Conservation (phyloP, 2,888 invertebrate genomes). For the Ceraclea dissimilis region DNA sequence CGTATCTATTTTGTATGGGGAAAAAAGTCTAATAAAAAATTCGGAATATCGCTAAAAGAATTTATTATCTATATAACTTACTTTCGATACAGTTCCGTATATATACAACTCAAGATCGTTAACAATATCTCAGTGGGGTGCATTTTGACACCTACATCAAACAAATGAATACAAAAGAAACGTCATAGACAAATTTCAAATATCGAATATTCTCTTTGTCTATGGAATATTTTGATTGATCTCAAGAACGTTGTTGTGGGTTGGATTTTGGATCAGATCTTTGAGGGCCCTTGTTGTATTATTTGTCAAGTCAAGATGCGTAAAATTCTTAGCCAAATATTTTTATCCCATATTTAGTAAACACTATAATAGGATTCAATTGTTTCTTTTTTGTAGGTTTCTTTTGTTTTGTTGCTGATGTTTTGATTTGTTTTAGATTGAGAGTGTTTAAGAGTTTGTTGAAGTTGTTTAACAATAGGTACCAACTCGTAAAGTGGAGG, state of each 20-base stretch:
- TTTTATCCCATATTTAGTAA: background rate
- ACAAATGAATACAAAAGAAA: background rate
- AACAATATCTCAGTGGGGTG: conserved; percentile 2
- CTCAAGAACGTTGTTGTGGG: background rate
- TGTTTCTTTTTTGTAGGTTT: no score
- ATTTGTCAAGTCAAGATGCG: background rate
- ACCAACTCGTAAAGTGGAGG: no score
- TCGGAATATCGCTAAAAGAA: no score
- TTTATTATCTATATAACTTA: no score
- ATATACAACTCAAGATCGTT: background rate
- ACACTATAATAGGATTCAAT: no score
- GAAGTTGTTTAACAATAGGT: no score
- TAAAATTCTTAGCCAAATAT: conserved; percentile 1
- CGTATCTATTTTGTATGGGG: no score
- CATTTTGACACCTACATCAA: background rate
- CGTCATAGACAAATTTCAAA: background rate
- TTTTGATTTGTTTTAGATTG: no score
- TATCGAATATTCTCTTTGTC: background rate
- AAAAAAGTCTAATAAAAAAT: no score
- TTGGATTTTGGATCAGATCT: background rate
- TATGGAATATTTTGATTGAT: conserved; percentile 2
- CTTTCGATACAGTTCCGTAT: no score
- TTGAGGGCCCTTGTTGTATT: background rate
- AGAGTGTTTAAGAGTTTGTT: no score
- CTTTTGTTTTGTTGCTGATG: no score